phyloP scores from a whole-genome alignment of 2,888 invertebrate genomes.

The Arge pagana region DNA sequence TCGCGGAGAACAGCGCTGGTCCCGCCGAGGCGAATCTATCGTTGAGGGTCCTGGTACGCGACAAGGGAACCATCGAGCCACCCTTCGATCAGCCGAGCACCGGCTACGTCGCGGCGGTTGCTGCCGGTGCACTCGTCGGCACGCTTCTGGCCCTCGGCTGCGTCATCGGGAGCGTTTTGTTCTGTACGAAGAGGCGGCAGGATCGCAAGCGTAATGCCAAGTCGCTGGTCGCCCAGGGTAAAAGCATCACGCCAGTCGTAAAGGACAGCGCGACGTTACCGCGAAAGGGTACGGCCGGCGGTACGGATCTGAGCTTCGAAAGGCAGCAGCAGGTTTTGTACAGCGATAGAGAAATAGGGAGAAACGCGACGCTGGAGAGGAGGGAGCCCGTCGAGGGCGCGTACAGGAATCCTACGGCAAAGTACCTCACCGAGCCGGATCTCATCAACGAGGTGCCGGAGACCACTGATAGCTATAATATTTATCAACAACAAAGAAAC shows the following conservation, averaged over 20 bases:
- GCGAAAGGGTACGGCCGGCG: constrained; percentile 34
- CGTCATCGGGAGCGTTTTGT: constrained; percentile 46
- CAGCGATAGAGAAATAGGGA: constrained; percentile 57
- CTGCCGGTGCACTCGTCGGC: constrained; percentile 50
- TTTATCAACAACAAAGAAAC: constrained; percentile 41
- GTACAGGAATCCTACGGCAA: constrained; percentile 40
- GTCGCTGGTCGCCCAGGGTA: constrained; percentile 42
- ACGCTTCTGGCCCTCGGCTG: constrained; percentile 48
- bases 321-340: constrained; percentile 61
- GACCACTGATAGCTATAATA: constrained; percentile 28
- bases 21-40: constrained; percentile 80
- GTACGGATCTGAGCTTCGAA: constrained; percentile 53
- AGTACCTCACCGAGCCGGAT: constrained; percentile 60
- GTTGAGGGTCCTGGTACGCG: constrained; percentile 69
- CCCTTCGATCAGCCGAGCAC: constrained; percentile 44
- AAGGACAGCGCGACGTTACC: constrained; percentile 59
- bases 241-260: constrained; percentile 46
- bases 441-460: constrained; percentile 57
- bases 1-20: constrained; percentile 86
- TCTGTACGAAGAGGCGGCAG: constrained; percentile 47
- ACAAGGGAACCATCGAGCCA: constrained; percentile 46
- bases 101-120: constrained; percentile 49
- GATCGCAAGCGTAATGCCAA: constrained; percentile 49
- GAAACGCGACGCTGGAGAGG: constrained; percentile 18
- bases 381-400: constrained; percentile 37